These are phyloP conservation scores for Pachyrhynchus sulphureomaculatus DNA, from an alignment of 1,140 invertebrate species.

Conservation along the genomic window DNA sequence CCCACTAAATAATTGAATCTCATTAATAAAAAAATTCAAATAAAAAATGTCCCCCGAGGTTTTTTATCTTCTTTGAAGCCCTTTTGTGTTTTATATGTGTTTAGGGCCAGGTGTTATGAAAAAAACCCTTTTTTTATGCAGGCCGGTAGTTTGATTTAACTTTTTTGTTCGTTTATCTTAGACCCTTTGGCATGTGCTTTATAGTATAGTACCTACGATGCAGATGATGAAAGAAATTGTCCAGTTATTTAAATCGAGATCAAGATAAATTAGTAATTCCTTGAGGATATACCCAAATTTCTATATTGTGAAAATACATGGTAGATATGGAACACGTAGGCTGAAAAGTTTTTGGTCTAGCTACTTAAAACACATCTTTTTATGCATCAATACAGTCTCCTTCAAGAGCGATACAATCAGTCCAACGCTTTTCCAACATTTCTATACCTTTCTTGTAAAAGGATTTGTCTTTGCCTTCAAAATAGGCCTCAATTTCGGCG, in stretches of 20 bases:
- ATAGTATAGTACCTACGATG: not conserved
- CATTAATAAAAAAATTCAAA: constrained; percentile 29
- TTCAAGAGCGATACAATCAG: no score
- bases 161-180: constrained; percentile 22
- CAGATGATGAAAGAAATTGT: constrained; percentile 5
- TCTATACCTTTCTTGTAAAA: no score
- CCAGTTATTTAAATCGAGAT: not conserved
- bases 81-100: constrained; percentile 24
- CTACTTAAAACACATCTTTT: no score
- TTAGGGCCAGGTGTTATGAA: constrained; percentile 22
- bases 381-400: no score
- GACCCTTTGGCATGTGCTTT: constrained; percentile 29
- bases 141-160: constrained; percentile 25
- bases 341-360: no score
- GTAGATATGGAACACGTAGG: no score
- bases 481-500: no score
- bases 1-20: constrained; percentile 31
- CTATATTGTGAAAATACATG: no score
- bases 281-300: no score
- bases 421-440: no score
- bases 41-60: constrained; percentile 23
- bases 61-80: constrained; percentile 19
- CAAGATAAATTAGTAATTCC: no score
- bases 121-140: constrained; percentile 28
- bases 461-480: no score